These are phyloP conservation scores for Genyomyrus donnyi DNA, from an alignment of 2,113 vertebrate species.

Conservation along the genomic window DNA sequence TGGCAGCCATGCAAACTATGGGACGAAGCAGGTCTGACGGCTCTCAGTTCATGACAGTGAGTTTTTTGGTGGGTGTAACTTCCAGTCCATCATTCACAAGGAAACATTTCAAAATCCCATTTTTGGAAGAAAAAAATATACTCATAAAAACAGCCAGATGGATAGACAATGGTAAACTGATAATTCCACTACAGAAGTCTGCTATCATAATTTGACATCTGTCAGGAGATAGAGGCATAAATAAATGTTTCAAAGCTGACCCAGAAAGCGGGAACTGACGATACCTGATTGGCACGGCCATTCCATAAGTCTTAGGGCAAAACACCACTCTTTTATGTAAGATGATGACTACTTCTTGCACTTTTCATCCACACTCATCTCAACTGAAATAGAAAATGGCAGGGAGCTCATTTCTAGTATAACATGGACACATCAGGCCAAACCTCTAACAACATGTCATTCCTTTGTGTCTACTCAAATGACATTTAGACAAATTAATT, in stretches of 20 bases:
- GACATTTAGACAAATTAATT: not conserved
- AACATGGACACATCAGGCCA: no score
- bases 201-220: no score
- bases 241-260: not conserved
- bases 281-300: not conserved
- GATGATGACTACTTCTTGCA: not conserved
- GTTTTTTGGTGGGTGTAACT: not conserved
- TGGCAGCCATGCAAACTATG: not conserved
- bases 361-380: not conserved
- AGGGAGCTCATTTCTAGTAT: not conserved
- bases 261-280: not conserved
- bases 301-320: not conserved
- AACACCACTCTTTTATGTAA: not conserved
- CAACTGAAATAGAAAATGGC: not conserved
- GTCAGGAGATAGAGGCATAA: not conserved
- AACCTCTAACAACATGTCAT: not conserved
- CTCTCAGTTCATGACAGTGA: not conserved
- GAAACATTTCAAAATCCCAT: not conserved
- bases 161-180: not conserved
- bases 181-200: not conserved
- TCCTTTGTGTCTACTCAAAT: not conserved
- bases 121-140: not conserved
- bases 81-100: not conserved
- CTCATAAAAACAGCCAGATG: not conserved
- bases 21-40: not conserved